Percentiles rank a stretch among this genome's conserved stretches.
Conservation (phyloP, 2,113 vertebrate genomes). For the Neolamprologus caudopunctatus region DNA sequence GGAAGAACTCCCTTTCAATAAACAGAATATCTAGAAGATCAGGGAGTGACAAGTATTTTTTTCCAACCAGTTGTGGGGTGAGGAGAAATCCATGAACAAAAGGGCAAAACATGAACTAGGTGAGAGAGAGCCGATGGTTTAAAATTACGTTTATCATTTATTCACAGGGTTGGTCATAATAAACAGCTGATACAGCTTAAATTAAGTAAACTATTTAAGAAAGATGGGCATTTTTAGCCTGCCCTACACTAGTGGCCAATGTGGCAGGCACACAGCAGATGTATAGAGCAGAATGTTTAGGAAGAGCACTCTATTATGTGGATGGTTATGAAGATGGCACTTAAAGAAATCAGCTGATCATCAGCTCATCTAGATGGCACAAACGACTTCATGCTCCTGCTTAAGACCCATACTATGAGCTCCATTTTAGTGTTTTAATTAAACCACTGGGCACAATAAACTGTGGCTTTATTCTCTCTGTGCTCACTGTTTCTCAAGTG, state of each 20-base stretch:
- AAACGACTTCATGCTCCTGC: conserved; percentile 7
- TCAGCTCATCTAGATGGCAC: conserved; percentile 19
- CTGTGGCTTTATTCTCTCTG: neutral
- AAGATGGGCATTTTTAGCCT: neutral
- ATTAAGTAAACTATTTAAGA: neutral
- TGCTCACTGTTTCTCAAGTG: neutral
- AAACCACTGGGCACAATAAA: conserved; percentile 6
- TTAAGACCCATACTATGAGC: neutral
- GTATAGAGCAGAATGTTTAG: neutral
- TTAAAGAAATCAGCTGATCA: conserved; percentile 32
- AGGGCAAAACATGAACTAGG: neutral
- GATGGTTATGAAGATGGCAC: neutral
- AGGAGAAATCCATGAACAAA: neutral
- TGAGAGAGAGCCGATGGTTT: neutral
- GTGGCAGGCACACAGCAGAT: neutral
- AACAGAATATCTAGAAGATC: too few relatives aligned
- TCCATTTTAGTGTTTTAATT: conserved; percentile 25
- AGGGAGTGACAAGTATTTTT: too few relatives aligned
- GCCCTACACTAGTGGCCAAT: neutral
- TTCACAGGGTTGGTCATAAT: neutral
- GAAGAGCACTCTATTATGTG: neutral
- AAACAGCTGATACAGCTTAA: neutral
- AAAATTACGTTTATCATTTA: neutral
- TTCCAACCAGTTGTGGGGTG: too few relatives aligned
- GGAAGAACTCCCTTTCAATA: too few relatives aligned